Base-by-base conservation (phyloP, 2,888 invertebrate genomes). In the Cosmia trapezina region DNA sequence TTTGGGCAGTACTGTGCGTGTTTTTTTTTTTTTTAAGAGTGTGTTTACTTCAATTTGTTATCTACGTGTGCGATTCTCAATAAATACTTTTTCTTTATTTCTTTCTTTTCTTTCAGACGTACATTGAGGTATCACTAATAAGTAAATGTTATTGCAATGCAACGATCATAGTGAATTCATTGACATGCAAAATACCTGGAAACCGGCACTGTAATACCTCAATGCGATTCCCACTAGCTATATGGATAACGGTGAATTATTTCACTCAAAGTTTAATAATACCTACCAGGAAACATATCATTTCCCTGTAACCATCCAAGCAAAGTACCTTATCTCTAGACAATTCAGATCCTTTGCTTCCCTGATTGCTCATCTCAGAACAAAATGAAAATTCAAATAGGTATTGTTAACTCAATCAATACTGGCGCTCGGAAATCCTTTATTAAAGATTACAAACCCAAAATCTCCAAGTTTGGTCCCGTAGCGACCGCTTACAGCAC, bases 401-500 rank as follows among this genome's bases (percentile, higher is more conserved):
- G 74, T 72, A 79, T 73, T 84, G 78, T 81, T 81, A 84, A 83
- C 74, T 79, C 73, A 79, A 86, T 84, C 84, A 84, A 86, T 86
- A 80, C 73, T 19, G 72, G 78, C 28, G 60, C 72, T 70, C 82
- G 80, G 79, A 84, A 81, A 86, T 78, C 82, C 70, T 81, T 83
- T 78, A 83, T 73, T 81, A 82, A 83, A 86, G 70, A 83, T 83
- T 80, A 86, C 83, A 83, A 81, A 80, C 80, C 81, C 78, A 22
- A 86, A 83, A 83, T 76, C 77, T 80, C 70, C 57, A 78, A 81
- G 77, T 74, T 72, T 53, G 75, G 75, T 78, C 80, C 76, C 80
- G 19, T 37, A 68, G 78, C 76, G 76, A 78, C 85, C 85, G 83
- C 89, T 88, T 83, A 82, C 77, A 59, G n/a, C 86, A 84, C 86